Evolutionary conservation across 1,140 invertebrate species (phyloP).

Genomic region (Fragariocoptes setiger): DNA sequence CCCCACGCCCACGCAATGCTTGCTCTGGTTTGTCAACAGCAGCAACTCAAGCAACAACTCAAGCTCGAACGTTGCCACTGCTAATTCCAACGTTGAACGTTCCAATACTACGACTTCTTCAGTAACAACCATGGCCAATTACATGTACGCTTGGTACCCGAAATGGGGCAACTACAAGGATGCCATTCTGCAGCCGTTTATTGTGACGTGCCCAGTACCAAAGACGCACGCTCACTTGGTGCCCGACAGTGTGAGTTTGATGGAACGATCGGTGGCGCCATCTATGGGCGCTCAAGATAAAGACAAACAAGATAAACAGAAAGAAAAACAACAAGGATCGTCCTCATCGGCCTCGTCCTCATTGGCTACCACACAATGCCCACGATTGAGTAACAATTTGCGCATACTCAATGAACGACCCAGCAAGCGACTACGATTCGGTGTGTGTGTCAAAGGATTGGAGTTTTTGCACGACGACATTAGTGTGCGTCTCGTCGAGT

Average conservation of each 20-base stretch:
- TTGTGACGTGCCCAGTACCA: constrained; percentile 53
- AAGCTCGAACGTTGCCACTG: too few species aligned
- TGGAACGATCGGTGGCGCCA: not conserved
- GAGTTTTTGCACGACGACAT: constrained; percentile 69
- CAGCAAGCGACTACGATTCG: constrained; percentile 38
- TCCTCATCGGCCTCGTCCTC: not conserved
- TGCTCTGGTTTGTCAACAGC: constrained; percentile 75
- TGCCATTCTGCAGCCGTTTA: constrained; percentile 58
- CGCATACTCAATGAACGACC: constrained; percentile 37
- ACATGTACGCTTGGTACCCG: constrained; percentile 72
- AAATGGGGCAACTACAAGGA: constrained; percentile 81
- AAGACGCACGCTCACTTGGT: constrained; percentile 10
- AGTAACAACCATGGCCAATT: constrained; percentile 33
- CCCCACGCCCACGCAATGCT: constrained; percentile 45
- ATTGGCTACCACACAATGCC: not conserved
- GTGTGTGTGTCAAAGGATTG: constrained; percentile 71
- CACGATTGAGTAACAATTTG: constrained; percentile 40
- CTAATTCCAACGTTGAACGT: not conserved
- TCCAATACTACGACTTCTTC: constrained; percentile 36
- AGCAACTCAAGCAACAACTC: too few species aligned
- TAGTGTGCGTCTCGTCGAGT: constrained; percentile 61
- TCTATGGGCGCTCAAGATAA: not conserved
- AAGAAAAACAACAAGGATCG: not conserved
- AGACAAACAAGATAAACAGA: not conserved
- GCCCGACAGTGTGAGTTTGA: not conserved